Evolutionary conservation across 2,113 vertebrate genomes (phyloP), one percentile per base, ranked within the genome.

Genomic region (Pomatorhinus ruficollis): DNA sequence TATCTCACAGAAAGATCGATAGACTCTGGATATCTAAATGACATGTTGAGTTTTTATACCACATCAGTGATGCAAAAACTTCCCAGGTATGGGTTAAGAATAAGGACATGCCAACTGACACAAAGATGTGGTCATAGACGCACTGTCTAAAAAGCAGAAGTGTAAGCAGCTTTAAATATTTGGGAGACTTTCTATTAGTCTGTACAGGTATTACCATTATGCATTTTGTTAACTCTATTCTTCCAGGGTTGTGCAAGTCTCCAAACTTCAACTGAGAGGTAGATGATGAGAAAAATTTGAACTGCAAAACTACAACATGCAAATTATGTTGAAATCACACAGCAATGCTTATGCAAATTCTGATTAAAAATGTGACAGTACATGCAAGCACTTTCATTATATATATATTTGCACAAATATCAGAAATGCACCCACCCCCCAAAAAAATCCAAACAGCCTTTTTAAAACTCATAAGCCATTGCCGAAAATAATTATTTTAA

Each of bases 261-360:
- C 89, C 93, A 49, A 87, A 76, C 54, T 91, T 84, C 54, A 95
- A 63, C 27, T 87, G 63, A 65, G 93, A 96, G 95, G 74, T 70
- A 93, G 86, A 57, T 57, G 22, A 65, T 22, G 25, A 86, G 82
- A 92, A 83, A 94, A 94, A 76, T 54, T 59, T 87, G 44, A 97
- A 89, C 27, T 87, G 39, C 42, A 68, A 77, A 86, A 87, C 37
- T 87, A 71, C 13, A 80, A 28, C 40, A 91, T 64, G 70, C 45
- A 90, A 93, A 90, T 75, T 74, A 90, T 45, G 11, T 47, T 87
- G 69, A 83, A 92, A 95, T 91, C 77, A 87, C 61, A 76, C 30
- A 72, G 57, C 28, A 76, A 77, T 52, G 31, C 49, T 81, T 84
- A 75, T 56, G 70, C 16, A 94, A 91, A 88, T 47, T 84, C 27